Conservation (phyloP, 92 coral and sea anemone species). For the Phenganax subtilis region DNA sequence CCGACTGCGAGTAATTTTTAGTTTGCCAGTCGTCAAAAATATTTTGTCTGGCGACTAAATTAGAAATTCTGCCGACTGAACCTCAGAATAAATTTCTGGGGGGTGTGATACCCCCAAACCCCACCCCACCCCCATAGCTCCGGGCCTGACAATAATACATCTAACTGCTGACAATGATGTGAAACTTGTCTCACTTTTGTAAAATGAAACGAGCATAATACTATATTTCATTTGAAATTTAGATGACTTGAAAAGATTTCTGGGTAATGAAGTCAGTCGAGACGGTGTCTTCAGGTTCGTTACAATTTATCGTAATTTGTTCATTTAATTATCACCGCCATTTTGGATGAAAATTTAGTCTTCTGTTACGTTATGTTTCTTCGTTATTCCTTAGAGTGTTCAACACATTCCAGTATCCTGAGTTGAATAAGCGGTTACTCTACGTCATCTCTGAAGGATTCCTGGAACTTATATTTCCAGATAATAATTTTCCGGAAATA, state of each 20-base stretch:
- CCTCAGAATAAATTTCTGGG: no score
- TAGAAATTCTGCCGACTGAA: no score
- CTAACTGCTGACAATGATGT: background rate
- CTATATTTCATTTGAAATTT: constrained; percentile 17
- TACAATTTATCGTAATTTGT: background rate
- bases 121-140: no score
- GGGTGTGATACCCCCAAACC: no score
- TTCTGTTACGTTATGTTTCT: background rate
- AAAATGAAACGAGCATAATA: no score
- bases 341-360: background rate
- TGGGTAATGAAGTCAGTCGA: constrained; percentile 91
- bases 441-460: constrained; percentile 85
- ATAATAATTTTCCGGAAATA: constrained; percentile 85
- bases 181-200: no score
- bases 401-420: constrained; percentile 86
- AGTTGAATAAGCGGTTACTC: constrained; percentile 76
- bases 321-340: no score
- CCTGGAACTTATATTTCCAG: constrained; percentile 85
- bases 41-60: no score
- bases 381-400: constrained; percentile 56
- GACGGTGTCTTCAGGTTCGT: constrained; percentile 86
- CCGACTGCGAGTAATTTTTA: no score
- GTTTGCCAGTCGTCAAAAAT: no score
- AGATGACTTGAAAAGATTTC: constrained; percentile 93
- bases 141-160: background rate